These are phyloP conservation scores for Malthinus flaveolus DNA, from an alignment of 2,888 invertebrate genomes.

Conservation along the genomic window DNA sequence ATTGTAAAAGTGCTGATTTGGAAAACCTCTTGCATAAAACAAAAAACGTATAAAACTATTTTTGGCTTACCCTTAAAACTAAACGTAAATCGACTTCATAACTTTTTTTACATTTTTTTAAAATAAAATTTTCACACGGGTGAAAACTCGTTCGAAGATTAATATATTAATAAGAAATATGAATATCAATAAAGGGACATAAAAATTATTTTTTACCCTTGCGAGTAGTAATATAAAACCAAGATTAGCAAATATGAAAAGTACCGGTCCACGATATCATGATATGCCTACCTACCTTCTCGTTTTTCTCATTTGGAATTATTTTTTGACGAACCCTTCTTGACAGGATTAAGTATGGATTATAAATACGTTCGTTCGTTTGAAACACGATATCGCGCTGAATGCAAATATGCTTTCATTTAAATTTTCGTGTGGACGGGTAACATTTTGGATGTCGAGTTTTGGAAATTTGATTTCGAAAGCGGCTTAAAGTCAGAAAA, in stretches of 20 bases:
- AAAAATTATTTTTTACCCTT: conserved; percentile 14
- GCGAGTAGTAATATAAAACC: conserved; percentile 3
- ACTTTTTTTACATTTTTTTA: neutral
- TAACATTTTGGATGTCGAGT: no score
- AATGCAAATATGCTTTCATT: no score
- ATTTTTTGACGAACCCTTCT: conserved; percentile 13
- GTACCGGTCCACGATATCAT: conserved; percentile 14
- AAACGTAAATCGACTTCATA: neutral
- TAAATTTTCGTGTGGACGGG: no score
- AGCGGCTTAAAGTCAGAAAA: no score
- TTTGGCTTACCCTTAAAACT: neutral
- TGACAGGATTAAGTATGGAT: conserved; percentile 10
- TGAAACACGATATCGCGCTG: no score
- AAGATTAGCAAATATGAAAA: conserved; percentile 13
- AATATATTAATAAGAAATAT: conserved; percentile 2
- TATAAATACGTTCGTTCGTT: neutral
- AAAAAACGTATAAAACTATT: no score
- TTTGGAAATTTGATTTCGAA: no score
- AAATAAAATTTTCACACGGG: neutral
- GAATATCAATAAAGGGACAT: conserved; percentile 8
- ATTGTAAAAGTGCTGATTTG: conserved; percentile 17
- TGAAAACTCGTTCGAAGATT: neutral
- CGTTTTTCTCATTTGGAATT: conserved; percentile 6
- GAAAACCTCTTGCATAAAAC: neutral
- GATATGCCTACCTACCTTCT: neutral